Evolutionary conservation across 2,797 vertebrate genomes (phyloP), one percentile per base, ranked within the genome.

Genomic region (Melanitta fusca): DNA sequence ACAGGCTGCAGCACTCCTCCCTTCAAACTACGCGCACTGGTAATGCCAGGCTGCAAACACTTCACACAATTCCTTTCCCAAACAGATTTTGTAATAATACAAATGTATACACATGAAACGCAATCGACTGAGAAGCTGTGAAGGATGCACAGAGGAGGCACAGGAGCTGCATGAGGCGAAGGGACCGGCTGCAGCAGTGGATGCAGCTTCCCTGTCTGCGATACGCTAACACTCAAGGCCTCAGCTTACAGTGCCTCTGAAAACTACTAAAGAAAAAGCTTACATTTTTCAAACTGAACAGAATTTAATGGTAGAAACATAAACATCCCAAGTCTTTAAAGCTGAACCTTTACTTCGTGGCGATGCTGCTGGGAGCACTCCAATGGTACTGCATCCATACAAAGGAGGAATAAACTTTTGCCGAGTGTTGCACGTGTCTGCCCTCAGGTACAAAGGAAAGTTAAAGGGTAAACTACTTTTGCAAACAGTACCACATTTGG

Each of bases 1-100:
- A 24, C 60, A 18, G 81, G 20, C 0, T 13, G 22, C 2, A 27
- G 36, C 0, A 0, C 17, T 62, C 22, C 25, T 1, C 22, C 30
- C 78, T 38, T 53, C 79, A 60, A 90, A 47, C 13, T 4, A 21
- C 5, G 45, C 25, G 56, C 61, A 22, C 9, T 87, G 75, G 13
- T 25, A 21, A 70, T 3, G 41, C 16, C 16, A 49, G 57, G 30
- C 56, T n/a, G 65, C 25, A 61, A 85, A 80, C 22, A 36, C 7
- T 62, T 51, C 41, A 66, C 61, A 6, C 7, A 60, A 85, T 36
- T 25, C 61, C 61, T 43, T 53, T 81, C 53, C 53, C 75, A 57
- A 22, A 1, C 61, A 70, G 58, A 61, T 45, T 69, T 38, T 49
- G 71, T 75, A 56, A 89, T 58, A 80, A 73, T 2, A 64, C 24